Conservation (phyloP, 2,113 vertebrate genomes). For the Ondatra zibethicus region DNA sequence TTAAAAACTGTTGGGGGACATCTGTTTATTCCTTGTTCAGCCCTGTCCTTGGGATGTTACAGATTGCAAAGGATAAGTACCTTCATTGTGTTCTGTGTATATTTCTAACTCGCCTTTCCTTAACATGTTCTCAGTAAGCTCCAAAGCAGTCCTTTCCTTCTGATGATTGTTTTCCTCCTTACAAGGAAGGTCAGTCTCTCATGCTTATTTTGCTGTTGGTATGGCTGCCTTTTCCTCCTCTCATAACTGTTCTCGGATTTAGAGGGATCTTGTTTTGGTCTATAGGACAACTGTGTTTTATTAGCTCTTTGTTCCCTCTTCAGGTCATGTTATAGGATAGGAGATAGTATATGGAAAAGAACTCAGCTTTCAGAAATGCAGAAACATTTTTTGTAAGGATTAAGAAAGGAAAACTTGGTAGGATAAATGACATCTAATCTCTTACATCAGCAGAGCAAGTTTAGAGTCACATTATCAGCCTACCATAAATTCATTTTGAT, state of each 20-base stretch:
- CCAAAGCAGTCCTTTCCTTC: not conserved
- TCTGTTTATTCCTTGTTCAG: not conserved
- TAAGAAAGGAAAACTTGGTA: conserved; percentile 77
- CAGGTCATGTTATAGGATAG: not conserved
- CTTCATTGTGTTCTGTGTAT: not conserved
- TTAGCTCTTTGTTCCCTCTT: conserved; percentile 1
- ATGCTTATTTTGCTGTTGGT: conserved; percentile 10
- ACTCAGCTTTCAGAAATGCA: conserved; percentile 2
- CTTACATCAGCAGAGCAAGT: conserved; percentile 76
- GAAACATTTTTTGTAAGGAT: not conserved
- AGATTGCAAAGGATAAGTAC: not conserved
- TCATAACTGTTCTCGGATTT: not conserved
- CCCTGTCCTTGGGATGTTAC: not conserved
- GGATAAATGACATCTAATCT: conserved; percentile 48
- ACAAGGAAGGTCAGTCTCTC: not conserved
- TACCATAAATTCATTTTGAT: conserved; percentile 85
- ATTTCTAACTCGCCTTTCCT: not conserved
- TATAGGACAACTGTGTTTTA: not conserved
- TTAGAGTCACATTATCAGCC: conserved; percentile 83
- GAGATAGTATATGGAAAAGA: not conserved
- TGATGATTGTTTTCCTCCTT: conserved; percentile 9
- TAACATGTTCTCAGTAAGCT: not conserved
- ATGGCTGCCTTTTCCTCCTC: not conserved
- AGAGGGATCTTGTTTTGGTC: conserved; percentile 28
- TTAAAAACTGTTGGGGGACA: not conserved